Base-by-base conservation (phyloP, 2,797 vertebrate genomes). In the Epinephelus malabaricus region DNA sequence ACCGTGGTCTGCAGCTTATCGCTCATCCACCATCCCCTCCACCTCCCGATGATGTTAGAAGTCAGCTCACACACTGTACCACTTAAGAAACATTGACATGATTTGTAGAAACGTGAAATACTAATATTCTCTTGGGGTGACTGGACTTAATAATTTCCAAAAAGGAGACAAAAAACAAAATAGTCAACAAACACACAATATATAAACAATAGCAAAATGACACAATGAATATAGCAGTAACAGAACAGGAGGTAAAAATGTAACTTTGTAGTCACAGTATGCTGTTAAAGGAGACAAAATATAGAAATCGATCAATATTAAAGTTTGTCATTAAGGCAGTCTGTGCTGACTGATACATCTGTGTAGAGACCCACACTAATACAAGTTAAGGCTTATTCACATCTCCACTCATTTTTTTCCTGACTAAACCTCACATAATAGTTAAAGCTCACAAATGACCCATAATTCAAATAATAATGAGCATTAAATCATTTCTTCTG, bases 401-500 rank as follows among this genome's bases (percentile, higher is more conserved):
- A 30, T 73, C 64, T 79, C 34, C 61, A 45, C 55, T 5, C 62
- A 4, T 43, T 34, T 55, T 40, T 38, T 27, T 34, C 30, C 19
- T 38, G 18, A 79, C 59, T 69, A 45, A 49, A 11, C 23, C 14
- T 7, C 6, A 58, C n/a, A n/a, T 45, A 34, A 55, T 12, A 23
- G 6, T 51, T 45, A 2, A 58, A 53, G 30, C 25, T 58, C 34
- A 23, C 49, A 81, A 34, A 43, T 66, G 10, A 47, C 21, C 19
- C 12, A 19, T 45, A 19, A 63, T 73, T 76, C 13, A 51, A 58
- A 73, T 8, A 66, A 5, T 43, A 77, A 58, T 40, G 58, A 84
- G 30, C 38, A 25, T 30, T 8, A n/a, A 2, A 4, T 6, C 25
- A 63, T 47, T 30, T 60, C 71, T 34, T 78, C 46, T 77, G 15